phyloP scores from a whole-genome alignment of 1,140 invertebrate genomes.

The Hormaphis cornu region DNA sequence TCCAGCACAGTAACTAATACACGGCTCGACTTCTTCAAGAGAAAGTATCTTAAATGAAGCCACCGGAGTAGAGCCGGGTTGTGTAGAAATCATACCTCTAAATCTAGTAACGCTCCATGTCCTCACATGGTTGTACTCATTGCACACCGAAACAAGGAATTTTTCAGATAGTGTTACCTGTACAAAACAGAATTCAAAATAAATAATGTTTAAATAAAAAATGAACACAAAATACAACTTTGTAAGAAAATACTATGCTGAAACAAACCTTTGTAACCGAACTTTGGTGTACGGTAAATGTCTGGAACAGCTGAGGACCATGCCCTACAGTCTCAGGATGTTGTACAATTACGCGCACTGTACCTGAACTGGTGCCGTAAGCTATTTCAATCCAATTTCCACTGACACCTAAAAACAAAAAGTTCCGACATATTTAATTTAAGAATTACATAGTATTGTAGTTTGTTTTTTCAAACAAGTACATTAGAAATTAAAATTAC shows the following conservation, averaged over 20 bases:
- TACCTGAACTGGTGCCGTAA: slow-evolving; percentile 91
- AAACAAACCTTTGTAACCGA: slow-evolving; percentile 78
- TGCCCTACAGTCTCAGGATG: slow-evolving; percentile 97
- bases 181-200: background rate
- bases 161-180: slow-evolving; percentile 91
- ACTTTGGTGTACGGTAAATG: slow-evolving; percentile 94
- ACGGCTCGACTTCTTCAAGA: slow-evolving; percentile 74
- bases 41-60: slow-evolving; percentile 92
- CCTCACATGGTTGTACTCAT: slow-evolving; percentile 94
- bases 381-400: slow-evolving; percentile 99
- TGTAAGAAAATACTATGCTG: no score
- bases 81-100: slow-evolving; percentile 92
- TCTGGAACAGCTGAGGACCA: slow-evolving; percentile 94
- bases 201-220: background rate
- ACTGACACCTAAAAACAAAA: slow-evolving; percentile 65
- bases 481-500: no score
- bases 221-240: slow-evolving; percentile 52
- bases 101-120: slow-evolving; percentile 95
- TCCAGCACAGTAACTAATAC: slow-evolving; percentile 60
- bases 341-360: slow-evolving; percentile 92
- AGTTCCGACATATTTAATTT: background rate
- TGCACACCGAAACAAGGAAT: slow-evolving; percentile 93
- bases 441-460: background rate
- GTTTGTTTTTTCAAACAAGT: background rate
- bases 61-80: slow-evolving; percentile 90